Base-by-base conservation (phyloP, 1,140 invertebrate species). In the Antheraea pernyi region DNA sequence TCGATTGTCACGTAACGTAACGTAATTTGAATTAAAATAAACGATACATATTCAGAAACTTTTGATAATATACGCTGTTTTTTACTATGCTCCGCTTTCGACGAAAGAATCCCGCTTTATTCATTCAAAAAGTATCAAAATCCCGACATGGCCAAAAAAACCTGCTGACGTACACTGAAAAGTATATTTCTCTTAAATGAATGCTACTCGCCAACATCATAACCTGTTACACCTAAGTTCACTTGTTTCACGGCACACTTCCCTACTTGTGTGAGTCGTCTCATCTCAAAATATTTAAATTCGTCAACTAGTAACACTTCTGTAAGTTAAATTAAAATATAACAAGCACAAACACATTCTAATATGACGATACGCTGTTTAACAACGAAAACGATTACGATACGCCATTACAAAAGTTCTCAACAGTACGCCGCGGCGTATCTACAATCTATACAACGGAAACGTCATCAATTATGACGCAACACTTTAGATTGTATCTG, bases 401-500 rank as follows among this genome's bases (percentile, higher is more conserved):
- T 68, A 76, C 84, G 78, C 80, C 82, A 36, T 22, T 61, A 30
- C 46, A 42, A 67, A 65, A 13, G 18, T 39, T 39, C 62, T 18
- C 10, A 10, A n/a, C 42, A 53, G 37, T 10, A 7, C 63, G 37
- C 18, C 37, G 19, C 18, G 42, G 46, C 64, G 42, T 19, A 39
- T 48, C 19, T 19, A 19, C 19, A 68, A 76, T 77, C 72, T 66
- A 59, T 69, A 79, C 73, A 63, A 60, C 82, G 76, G 77, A 85
- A 82, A 79, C 82, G 81, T 84, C 81, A 83, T 84, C 84, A 88
- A 88, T 88, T 85, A 88, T 75, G 77, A 78, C 64, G 75, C 71
- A 76, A 78, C 85, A 87, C 84, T 88, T 89, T 86, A 89, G 86
- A 91, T 89, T n/a, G 75, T 86, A 89, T 89, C 83, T 69, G 68